Evolutionary conservation across 2,888 invertebrate genomes (phyloP).

Genomic region (Acleris emargana): DNA sequence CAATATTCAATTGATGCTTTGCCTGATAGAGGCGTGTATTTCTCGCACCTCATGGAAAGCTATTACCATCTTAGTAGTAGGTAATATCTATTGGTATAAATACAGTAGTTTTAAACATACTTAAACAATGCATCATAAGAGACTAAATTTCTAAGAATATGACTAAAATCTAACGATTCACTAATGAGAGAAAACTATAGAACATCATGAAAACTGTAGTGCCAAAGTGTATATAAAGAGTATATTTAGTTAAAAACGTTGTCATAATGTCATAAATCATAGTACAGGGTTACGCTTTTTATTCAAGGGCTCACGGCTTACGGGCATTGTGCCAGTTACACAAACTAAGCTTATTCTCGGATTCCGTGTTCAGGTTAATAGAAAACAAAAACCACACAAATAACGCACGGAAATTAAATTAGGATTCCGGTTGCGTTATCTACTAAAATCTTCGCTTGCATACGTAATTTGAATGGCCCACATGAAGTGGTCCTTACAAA

Average conservation of each 20-base stretch:
- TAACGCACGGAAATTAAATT: conserved; percentile 61
- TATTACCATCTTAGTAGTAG: too few species aligned
- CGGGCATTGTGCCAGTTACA: conserved; percentile 77
- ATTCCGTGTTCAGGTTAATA: conserved; percentile 69
- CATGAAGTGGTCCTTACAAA: conserved; percentile 28
- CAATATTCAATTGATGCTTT: neutral
- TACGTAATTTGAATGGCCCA: conserved; percentile 34
- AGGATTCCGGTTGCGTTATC: conserved; percentile 50
- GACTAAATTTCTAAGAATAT: too few species aligned
- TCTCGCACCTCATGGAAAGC: too few species aligned
- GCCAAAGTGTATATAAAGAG: too few species aligned
- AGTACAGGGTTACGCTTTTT: conserved; percentile 72
- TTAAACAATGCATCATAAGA: too few species aligned
- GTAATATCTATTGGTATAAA: too few species aligned
- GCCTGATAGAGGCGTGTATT: neutral
- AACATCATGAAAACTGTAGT: too few species aligned
- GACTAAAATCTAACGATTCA: too few species aligned
- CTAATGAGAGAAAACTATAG: too few species aligned
- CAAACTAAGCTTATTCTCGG: conserved; percentile 73
- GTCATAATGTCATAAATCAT: conserved; percentile 44
- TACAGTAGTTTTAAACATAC: too few species aligned
- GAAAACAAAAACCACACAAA: conserved; percentile 62
- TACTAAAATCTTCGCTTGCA: conserved; percentile 44
- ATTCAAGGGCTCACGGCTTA: conserved; percentile 77
- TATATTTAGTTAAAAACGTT: too few species aligned